Percentiles rank a stretch among this genome's conserved stretches.
phyloP scores from a whole-genome alignment of 2,113 vertebrate species.

The Plotosus lineatus region DNA sequence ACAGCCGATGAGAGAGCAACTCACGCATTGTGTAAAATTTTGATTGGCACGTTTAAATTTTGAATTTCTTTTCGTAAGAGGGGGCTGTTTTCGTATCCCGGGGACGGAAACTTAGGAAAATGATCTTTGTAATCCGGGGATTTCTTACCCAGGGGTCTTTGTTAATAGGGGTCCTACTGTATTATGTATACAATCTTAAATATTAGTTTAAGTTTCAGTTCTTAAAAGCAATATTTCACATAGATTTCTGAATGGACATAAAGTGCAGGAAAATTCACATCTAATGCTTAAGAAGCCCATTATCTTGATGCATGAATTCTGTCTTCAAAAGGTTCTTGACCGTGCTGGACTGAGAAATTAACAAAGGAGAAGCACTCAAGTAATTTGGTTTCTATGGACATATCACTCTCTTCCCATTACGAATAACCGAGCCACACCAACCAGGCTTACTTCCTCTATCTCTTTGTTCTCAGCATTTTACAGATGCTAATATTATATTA shows the following conservation, averaged over 20 bases:
- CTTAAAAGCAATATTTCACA: slow-evolving; percentile 4
- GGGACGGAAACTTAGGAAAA: no score
- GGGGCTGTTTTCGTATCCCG: no score
- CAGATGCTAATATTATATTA: neutral
- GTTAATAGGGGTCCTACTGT: neutral
- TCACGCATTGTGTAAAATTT: no score
- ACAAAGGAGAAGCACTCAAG: slow-evolving; percentile 39
- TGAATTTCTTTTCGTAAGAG: no score
- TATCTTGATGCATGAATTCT: slow-evolving; percentile 25
- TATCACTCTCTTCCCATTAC: slow-evolving; percentile 49
- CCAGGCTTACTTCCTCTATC: slow-evolving; percentile 21
- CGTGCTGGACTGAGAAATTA: slow-evolving; percentile 23
- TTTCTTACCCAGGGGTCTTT: no score
- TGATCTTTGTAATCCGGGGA: no score
- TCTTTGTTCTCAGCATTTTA: slow-evolving; percentile 31
- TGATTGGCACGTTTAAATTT: no score
- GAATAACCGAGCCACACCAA: slow-evolving; percentile 48
- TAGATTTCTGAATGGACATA: slow-evolving; percentile 7
- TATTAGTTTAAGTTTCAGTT: neutral
- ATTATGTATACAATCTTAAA: neutral
- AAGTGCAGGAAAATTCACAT: neutral
- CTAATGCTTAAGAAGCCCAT: slow-evolving; percentile 22
- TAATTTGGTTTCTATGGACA: slow-evolving; percentile 50
- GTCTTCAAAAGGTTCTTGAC: slow-evolving; percentile 17
- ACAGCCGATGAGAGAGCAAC: no score